Evolutionary conservation across 1,140 invertebrate genomes (phyloP), one percentile per base, ranked within the genome.

Genomic region (Physella acuta): DNA sequence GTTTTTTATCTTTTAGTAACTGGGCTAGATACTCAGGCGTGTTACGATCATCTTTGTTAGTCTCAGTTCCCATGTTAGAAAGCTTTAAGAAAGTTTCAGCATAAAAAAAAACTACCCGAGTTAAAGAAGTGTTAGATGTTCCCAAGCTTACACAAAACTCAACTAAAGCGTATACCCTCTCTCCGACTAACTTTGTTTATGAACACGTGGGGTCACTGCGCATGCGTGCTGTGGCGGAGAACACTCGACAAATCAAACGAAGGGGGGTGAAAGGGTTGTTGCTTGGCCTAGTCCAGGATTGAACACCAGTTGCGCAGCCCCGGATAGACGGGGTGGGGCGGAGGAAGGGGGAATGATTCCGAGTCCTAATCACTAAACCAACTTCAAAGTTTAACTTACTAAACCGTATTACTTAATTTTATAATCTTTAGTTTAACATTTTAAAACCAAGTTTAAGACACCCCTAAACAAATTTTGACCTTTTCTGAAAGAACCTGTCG

Each of bases 1-100:
- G 96, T 89, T 99, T 99, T 89, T 97, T 96, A 90, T 99, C 98
- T 90, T 99, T 99, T 82, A 99, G 90, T 88, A 99, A 91, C 89
- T 99, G 97, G 86, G 97, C 95, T 89, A 99, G 90, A 90, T 99
- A 99, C 88, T 99, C 98, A 87, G 96, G 81, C 63, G 79, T 81
- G 77, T 79, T 82, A 78, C 81, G 81, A 49, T 82, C 81, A 70
- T 82, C 80, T 79, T 79, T 82, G 77, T 82, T 80, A 81, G 78
- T 81, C 78, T 83, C 81, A 76, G 81, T 82, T 72, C 81, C 81
- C 81, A 83, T 83, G 75, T 79, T 82, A 77, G 73, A 71, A 75
- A 79, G 75, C 74, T 73, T 77, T 66, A 75, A 73, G 71, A 72
- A 73, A 73, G 75, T 72, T 73, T 73, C 74, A 77, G 36, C 56